Conservation (phyloP, 2,113 vertebrate species). For the Dasyprocta punctata region DNA sequence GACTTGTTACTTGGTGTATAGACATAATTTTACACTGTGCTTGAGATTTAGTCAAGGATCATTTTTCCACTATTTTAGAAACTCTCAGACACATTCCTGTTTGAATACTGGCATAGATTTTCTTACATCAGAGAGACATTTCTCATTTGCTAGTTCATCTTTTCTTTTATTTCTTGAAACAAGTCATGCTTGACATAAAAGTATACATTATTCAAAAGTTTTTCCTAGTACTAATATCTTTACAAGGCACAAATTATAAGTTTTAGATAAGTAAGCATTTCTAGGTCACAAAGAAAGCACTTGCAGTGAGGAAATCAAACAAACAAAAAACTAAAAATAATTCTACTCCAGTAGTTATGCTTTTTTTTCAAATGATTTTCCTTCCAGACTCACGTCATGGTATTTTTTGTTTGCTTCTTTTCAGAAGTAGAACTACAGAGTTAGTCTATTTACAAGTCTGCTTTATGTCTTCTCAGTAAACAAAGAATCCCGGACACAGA, state of each 20-base stretch:
- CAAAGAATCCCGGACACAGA: background rate
- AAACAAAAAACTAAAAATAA: background rate
- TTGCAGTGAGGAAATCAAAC: background rate
- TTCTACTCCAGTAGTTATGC: background rate
- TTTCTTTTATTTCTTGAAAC: background rate
- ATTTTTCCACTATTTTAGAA: background rate
- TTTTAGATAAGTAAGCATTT: background rate
- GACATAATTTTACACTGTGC: background rate
- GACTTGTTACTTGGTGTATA: rapidly evolving
- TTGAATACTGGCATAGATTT: background rate
- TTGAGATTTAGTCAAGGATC: background rate
- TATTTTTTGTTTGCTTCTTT: constrained; percentile 44
- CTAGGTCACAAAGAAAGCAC: background rate
- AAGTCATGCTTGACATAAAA: background rate
- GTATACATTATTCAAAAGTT: background rate
- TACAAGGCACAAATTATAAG: background rate
- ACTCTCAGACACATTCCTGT: background rate
- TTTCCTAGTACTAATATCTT: background rate
- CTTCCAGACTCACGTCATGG: background rate
- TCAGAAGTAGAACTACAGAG: background rate
- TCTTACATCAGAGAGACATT: background rate
- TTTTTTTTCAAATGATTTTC: background rate
- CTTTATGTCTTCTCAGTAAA: constrained; percentile 39
- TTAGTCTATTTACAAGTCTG: background rate
- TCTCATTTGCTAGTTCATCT: background rate